A percentile compares a stretch with the other conserved stretches of the same genome.
These are phyloP conservation scores for Cochlearius cochlearius DNA, from an alignment of 2,113 vertebrate species.

Conservation along the genomic window DNA sequence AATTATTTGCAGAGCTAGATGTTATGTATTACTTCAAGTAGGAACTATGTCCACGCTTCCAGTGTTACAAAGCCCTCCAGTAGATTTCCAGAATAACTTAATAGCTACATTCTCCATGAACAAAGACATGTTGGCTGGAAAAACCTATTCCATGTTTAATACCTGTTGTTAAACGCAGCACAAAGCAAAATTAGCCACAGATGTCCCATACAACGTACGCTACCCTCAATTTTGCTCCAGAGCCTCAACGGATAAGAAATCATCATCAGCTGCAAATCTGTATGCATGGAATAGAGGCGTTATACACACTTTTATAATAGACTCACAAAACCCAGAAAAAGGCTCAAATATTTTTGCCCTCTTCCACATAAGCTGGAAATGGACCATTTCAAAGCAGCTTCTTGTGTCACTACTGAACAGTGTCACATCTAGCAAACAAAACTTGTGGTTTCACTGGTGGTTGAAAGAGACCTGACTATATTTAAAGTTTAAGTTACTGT, in stretches of 20 bases:
- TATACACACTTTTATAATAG: background rate
- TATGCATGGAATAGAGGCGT: background rate
- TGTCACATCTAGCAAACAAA: background rate
- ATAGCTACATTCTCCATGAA: background rate
- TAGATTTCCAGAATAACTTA: background rate
- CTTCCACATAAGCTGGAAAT: background rate
- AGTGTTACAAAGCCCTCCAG: background rate
- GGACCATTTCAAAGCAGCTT: background rate
- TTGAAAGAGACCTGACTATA: constrained; percentile 12
- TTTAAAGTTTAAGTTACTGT: constrained; percentile 37
- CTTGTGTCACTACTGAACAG: background rate
- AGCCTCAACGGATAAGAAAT: background rate
- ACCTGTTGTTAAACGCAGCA: background rate
- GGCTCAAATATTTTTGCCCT: background rate
- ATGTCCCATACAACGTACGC: background rate
- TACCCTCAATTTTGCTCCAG: background rate
- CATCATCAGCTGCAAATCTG: background rate
- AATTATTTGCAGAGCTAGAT: background rate
- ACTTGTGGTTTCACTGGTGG: background rate
- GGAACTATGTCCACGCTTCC: background rate
- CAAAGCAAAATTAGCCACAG: background rate
- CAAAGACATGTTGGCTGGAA: background rate
- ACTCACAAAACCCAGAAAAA: background rate
- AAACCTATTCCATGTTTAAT: background rate
- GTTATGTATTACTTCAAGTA: background rate